A percentile compares a stretch with the other conserved stretches of the same genome.
Evolutionary conservation across 2,113 vertebrate species (phyloP).

Genomic region (Nothobranchius kuhntae): DNA sequence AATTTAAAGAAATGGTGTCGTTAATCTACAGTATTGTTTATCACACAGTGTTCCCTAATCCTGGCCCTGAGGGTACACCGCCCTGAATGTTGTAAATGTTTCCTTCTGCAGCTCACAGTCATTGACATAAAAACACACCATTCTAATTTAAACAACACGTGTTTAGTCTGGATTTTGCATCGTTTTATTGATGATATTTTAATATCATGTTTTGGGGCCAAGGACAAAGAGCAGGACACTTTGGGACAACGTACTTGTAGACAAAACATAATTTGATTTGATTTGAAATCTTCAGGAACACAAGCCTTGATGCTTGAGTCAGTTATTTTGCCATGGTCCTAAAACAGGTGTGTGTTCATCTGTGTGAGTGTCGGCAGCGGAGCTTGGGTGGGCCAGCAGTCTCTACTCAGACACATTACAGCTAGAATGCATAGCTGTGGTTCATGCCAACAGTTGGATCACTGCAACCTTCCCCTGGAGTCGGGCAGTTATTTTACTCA

Average conservation of each 20-base stretch:
- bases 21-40: too few relatives aligned
- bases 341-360: slow-evolving; percentile 14
- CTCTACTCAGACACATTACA: slow-evolving; percentile 51
- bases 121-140: too few relatives aligned
- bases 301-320: background rate
- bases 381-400: slow-evolving; percentile 66
- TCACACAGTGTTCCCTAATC: too few relatives aligned
- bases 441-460: slow-evolving; percentile 63
- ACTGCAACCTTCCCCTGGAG: slow-evolving; percentile 45
- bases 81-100: too few relatives aligned
- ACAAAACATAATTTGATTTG: background rate
- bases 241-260: background rate
- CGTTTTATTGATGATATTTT: too few relatives aligned
- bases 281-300: background rate
- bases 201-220: too few relatives aligned
- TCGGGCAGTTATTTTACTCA: slow-evolving; percentile 45
- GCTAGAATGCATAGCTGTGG: slow-evolving; percentile 40
- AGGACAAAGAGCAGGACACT: too few relatives aligned
- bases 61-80: too few relatives aligned
- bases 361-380: slow-evolving; percentile 40
- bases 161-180: too few relatives aligned
- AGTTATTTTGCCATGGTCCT: background rate
- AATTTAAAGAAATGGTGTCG: too few relatives aligned
- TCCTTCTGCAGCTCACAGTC: too few relatives aligned
- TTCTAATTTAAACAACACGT: too few relatives aligned